phyloP scores from a whole-genome alignment of 2,113 vertebrate species.

The Paedocypris sp. region DNA sequence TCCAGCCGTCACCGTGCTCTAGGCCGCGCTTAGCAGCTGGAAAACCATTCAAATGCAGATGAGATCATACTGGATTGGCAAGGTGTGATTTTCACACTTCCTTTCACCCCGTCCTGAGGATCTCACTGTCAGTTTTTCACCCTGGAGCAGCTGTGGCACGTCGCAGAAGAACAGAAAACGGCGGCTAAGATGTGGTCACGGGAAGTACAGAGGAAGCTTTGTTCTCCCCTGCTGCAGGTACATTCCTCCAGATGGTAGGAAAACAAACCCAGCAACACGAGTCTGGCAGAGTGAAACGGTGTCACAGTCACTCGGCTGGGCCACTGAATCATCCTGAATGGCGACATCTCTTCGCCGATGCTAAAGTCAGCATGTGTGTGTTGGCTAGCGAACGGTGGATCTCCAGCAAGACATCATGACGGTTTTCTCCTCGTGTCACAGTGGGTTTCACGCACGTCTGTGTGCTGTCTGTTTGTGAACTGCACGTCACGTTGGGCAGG shows the following conservation, averaged over 20 bases:
- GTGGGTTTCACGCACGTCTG: constrained; percentile 42
- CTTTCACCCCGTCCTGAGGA: background rate
- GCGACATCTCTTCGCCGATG: constrained; percentile 9
- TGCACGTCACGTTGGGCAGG: background rate
- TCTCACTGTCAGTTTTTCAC: background rate
- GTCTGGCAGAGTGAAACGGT: constrained; percentile 3
- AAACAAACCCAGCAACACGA: constrained; percentile 25
- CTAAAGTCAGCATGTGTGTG: constrained; percentile 12
- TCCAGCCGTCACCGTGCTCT: constrained; percentile 9
- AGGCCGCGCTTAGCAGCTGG: constrained; percentile 11
- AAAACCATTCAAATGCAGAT: constrained; percentile 28
- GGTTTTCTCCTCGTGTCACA: constrained; percentile 20
- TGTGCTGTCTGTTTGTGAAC: constrained; percentile 11
- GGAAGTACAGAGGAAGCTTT: constrained; percentile 28
- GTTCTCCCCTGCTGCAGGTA: constrained; percentile 34
- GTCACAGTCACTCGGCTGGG: constrained; percentile 3
- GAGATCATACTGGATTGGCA: constrained; percentile 3
- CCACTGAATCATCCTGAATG: constrained; percentile 22
- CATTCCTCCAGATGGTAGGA: constrained; percentile 28
- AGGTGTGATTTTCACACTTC: constrained; percentile 14
- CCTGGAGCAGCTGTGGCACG: background rate
- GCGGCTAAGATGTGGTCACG: constrained; percentile 4
- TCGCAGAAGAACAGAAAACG: constrained; percentile 21
- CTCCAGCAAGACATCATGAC: constrained; percentile 22
- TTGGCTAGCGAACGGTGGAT: constrained; percentile 6